These are phyloP conservation scores for Natrix natrix DNA, from an alignment of 2,797 vertebrate genomes.

Conservation along the genomic window DNA sequence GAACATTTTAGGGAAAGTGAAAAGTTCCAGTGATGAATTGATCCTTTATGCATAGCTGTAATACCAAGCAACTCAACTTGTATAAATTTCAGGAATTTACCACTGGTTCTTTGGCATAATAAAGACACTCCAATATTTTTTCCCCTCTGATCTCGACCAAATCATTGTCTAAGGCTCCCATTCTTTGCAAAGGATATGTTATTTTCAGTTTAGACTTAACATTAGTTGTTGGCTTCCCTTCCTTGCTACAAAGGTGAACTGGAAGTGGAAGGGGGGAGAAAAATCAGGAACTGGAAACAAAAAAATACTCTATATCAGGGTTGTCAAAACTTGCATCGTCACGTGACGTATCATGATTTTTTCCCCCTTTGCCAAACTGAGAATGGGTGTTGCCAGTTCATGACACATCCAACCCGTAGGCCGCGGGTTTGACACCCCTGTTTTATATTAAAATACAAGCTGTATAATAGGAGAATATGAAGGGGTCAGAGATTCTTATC, in stretches of 20 bases:
- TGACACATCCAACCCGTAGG: no score
- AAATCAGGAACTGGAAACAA: background rate
- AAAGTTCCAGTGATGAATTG: background rate
- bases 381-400: no score
- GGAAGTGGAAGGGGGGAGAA: background rate
- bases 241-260: background rate
- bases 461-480: background rate
- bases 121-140: background rate
- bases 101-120: background rate
- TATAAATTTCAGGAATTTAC: background rate
- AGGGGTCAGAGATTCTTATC: background rate
- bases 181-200: background rate
- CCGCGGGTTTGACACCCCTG: no score
- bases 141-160: background rate
- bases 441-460: background rate
- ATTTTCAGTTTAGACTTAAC: background rate
- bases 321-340: no score
- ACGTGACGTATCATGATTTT: rapidly evolving
- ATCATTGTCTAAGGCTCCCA: background rate
- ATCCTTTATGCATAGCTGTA: background rate
- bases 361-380: no score
- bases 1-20: background rate
- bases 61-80: background rate
- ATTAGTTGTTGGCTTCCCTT: background rate
- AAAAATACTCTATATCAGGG: background rate